A percentile compares a stretch with the other conserved stretches of the same genome.
phyloP scores from a whole-genome alignment of 2,888 invertebrate species.

The Conchocele bisecta region DNA sequence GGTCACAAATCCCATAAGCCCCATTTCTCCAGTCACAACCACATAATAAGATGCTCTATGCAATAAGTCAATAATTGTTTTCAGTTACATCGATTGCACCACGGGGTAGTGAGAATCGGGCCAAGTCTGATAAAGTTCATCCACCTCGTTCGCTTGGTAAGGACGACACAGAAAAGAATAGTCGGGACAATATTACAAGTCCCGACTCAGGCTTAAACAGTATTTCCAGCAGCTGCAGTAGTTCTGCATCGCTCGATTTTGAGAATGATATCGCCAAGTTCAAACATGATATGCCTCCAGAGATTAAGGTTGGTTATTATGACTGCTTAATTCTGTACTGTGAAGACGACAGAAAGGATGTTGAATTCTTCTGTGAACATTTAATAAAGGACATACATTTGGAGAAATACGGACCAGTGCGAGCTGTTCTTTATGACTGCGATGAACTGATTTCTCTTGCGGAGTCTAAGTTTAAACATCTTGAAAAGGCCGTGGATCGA shows the following conservation, averaged over 20 bases:
- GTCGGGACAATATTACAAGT: no score
- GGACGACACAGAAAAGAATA: no score
- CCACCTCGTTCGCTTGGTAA: no score
- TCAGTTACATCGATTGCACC: no score
- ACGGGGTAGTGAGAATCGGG: no score
- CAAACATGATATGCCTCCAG: slow-evolving; percentile 51
- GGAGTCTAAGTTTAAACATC: slow-evolving; percentile 41
- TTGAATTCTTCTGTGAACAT: slow-evolving; percentile 58
- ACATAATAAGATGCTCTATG: no score
- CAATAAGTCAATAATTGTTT: no score
- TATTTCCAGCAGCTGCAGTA: no score
- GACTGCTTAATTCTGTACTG: slow-evolving; percentile 71
- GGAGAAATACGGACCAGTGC: slow-evolving; percentile 29
- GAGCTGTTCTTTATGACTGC: slow-evolving; percentile 62
- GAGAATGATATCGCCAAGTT: not conserved
- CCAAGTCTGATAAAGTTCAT: no score
- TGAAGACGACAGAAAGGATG: slow-evolving; percentile 59
- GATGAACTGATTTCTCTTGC: slow-evolving; percentile 47
- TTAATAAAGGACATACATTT: slow-evolving; percentile 50
- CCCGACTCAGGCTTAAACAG: no score
- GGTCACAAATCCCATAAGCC: no score
- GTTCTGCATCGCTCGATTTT: not conserved
- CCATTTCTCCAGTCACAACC: no score
- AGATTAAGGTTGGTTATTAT: slow-evolving; percentile 60
- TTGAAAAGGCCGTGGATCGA: slow-evolving; percentile 60